Evolutionary conservation across 2,888 invertebrate species (phyloP), one percentile per base, ranked within the genome.

Genomic region (Pseudococcus longispinus): DNA sequence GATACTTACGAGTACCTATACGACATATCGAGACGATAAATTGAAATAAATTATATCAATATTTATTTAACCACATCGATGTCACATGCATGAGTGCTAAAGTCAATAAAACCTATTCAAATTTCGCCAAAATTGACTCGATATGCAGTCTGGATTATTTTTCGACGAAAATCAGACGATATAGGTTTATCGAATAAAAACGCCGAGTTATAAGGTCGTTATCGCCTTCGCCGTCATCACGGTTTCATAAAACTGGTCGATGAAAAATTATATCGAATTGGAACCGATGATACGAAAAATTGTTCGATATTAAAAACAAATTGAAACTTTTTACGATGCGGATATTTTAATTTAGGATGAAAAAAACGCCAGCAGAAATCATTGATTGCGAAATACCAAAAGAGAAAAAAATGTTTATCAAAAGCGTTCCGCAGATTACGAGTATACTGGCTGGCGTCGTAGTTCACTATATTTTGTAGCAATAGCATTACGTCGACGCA

Each of bases 311-410:
- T 65, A 65, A 65, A 65, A 65, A 65, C 20, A 26, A 26, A 65
- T 26, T 26, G 55, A 65, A 65, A 65, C 26, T 18, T 65, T 65
- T 65, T 65, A 23, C 65, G 15, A 13, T 26, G 26, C 23, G 65
- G 11, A 26, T 65, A 26, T 65, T 65, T 55, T 18, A 55, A 55
- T n/a, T 55, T n/a, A 55, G 55, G 46, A 46, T 13, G 13, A n/a
- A 55, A 55, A 55, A n/a, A 55, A 6, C 37, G 2, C 37, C 37
- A 5, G 55, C 6, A n/a, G n/a, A 55, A 55, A 55, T 55, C 55
- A 55, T n/a, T n/a, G 55, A 55, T 55, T 55, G 55, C 55, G 55
- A 55, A 55, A 55, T 55, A 55, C n/a, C n/a, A 55, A 37, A 55
- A n/a, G 15, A 55, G 55, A 55, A n/a, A 18, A 55, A 55, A 55